These are phyloP conservation scores for Alcedo atthis DNA, from an alignment of 2,797 vertebrate species.

Conservation along the genomic window DNA sequence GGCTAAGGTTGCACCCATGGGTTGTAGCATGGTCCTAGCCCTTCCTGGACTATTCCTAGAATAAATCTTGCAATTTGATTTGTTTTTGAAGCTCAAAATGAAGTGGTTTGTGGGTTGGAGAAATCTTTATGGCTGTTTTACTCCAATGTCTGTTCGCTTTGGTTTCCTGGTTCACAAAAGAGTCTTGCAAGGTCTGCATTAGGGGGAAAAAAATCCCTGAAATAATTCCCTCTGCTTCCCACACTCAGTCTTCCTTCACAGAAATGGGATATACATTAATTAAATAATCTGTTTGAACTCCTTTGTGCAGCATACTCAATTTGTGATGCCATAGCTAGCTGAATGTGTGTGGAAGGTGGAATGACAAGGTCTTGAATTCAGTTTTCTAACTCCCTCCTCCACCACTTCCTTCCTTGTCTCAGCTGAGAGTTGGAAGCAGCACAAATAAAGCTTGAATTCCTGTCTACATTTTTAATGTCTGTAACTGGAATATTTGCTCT, in stretches of 20 bases:
- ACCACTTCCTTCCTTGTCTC: not conserved
- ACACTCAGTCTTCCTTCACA: not conserved
- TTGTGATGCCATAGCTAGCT: not conserved
- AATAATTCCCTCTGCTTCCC: not conserved
- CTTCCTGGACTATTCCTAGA: not conserved
- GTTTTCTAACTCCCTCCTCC: not conserved
- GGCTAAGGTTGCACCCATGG: not conserved
- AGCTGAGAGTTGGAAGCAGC: constrained; percentile 21
- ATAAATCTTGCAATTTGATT: not conserved
- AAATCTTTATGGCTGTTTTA: not conserved
- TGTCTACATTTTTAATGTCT: not conserved
- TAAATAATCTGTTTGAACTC: not conserved
- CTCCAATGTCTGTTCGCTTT: not conserved
- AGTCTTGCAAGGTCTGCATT: not conserved
- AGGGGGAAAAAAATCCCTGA: not conserved
- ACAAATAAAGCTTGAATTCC: constrained; percentile 1
- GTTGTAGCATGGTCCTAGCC: not conserved
- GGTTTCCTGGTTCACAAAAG: not conserved
- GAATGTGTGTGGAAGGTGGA: not conserved
- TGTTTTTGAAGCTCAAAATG: not conserved
- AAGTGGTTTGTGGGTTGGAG: not conserved
- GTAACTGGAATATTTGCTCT: not conserved
- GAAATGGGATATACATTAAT: not conserved
- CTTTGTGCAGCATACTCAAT: not conserved
- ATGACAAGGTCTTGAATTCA: not conserved